A percentile compares a stretch with the other conserved stretches of the same genome.
Evolutionary conservation across 2,113 vertebrate species (phyloP).

Genomic region (Albula goreensis): DNA sequence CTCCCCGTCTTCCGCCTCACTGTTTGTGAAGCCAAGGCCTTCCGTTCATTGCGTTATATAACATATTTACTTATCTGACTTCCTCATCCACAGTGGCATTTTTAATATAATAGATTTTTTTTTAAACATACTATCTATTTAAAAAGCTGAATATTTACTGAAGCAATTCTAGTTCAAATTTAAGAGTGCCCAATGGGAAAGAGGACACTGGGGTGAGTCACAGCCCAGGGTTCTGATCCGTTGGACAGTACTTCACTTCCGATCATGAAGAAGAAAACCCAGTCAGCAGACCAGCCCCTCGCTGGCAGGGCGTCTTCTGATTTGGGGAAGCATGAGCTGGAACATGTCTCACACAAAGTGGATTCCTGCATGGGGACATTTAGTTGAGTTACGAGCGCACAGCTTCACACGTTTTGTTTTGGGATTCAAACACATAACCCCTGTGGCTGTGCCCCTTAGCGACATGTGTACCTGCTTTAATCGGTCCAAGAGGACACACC

Average conservation of each 20-base stretch:
- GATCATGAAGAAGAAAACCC: too few species aligned
- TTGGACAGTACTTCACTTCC: too few species aligned
- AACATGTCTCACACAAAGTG: too few species aligned
- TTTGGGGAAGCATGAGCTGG: too few species aligned
- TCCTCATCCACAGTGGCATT: not conserved
- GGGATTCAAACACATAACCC: not conserved
- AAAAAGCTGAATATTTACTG: not conserved
- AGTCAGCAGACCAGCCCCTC: too few species aligned
- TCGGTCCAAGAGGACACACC: not conserved
- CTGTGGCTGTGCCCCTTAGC: not conserved
- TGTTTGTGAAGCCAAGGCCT: not conserved
- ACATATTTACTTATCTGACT: not conserved
- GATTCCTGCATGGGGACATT: too few species aligned
- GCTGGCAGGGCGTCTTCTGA: too few species aligned
- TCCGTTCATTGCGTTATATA: not conserved
- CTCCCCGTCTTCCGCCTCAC: not conserved
- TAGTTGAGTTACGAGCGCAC: not conserved
- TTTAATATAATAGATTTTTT: not conserved
- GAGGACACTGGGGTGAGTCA: not conserved
- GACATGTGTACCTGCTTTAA: not conserved
- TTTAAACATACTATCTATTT: not conserved
- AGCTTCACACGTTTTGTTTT: not conserved
- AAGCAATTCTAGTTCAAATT: not conserved
- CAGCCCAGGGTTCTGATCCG: too few species aligned
- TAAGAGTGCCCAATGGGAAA: not conserved